Percentiles rank a stretch among this genome's conserved stretches.
These are phyloP conservation scores for Loriculus beryllinus DNA, from an alignment of 2,797 vertebrate genomes.

Conservation along the genomic window DNA sequence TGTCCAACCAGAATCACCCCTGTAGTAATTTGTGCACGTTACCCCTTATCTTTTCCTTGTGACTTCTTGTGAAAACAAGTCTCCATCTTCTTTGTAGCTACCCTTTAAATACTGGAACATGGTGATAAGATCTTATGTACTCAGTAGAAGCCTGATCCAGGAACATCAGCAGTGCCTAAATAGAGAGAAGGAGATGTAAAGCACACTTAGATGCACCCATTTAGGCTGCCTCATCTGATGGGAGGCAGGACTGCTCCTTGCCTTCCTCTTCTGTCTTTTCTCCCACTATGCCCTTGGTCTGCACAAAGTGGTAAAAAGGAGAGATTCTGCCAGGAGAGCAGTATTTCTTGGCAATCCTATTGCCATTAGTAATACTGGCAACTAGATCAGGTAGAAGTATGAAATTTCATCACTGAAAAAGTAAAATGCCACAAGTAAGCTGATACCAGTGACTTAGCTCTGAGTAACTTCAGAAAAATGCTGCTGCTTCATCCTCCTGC, in stretches of 20 bases:
- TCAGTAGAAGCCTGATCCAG: neutral
- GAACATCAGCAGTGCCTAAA: neutral
- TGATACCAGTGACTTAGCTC: neutral
- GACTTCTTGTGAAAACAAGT: neutral
- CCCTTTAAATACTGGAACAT: neutral
- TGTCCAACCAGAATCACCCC: neutral
- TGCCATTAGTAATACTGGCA: neutral
- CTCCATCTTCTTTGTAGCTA: neutral
- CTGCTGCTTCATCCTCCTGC: neutral
- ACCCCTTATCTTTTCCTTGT: neutral
- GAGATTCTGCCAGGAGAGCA: neutral
- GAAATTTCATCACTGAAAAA: neutral
- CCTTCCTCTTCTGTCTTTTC: too few relatives aligned
- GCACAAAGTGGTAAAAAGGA: neutral
- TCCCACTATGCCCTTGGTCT: neutral
- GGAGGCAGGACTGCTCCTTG: neutral
- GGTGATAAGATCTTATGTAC: neutral
- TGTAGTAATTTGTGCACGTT: neutral
- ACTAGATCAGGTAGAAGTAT: neutral
- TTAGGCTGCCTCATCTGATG: neutral
- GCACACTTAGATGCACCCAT: accelerated
- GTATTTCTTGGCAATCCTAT: neutral
- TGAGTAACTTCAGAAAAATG: neutral
- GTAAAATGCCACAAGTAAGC: neutral
- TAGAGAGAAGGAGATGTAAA: neutral